Base-by-base conservation (phyloP, 1,140 invertebrate species). In the Aphelenchoides besseyi region DNA sequence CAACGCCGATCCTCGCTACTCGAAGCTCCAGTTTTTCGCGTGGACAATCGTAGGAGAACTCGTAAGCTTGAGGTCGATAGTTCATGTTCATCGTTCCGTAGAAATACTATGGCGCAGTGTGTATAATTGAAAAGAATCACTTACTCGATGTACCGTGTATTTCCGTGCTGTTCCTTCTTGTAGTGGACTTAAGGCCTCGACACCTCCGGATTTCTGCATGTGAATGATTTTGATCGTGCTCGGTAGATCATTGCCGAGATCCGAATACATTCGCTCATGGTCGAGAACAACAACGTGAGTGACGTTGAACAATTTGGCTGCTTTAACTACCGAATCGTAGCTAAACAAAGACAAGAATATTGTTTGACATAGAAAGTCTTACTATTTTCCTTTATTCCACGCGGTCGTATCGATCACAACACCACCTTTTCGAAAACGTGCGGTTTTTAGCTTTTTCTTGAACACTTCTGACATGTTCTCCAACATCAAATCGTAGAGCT, bases 321-420 rank as follows among this genome's bases (percentile, higher is more conserved):
- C 90, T 80, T 95, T 92, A 8, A 88, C 84, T 1, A 88, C 71
- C 29, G 84, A 84, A 55, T 86, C 78, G 71, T 88, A 88, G 2
- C 87, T 87, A n/a, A n/a, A 8, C 5, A 5, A 59, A 5, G 18
- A 8, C 5, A 59, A 5, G 55, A 8, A 8, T 28, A 68, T 68
- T 29, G 5, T n/a, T n/a, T n/a, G 5, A 5, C 23, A 68, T 5
- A 3, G 71, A n/a, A 18, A 2, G 5, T 3, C 90, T 82, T 94
- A 95, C 0, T 93, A 94, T 3, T 90, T 90, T 0, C 89, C 91
- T 87, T 95, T 94, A 0, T 97, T 90, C 94, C 94, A 98, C 0
- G 95, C 95, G 82, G 94, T 95, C 0, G 96, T 98, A 84, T 99
- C 98, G 62, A 99, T 95, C 36, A 99, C 90, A 0, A 93, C 91